phyloP scores from a whole-genome alignment of 2,113 vertebrate genomes.

The Strix aluco region DNA sequence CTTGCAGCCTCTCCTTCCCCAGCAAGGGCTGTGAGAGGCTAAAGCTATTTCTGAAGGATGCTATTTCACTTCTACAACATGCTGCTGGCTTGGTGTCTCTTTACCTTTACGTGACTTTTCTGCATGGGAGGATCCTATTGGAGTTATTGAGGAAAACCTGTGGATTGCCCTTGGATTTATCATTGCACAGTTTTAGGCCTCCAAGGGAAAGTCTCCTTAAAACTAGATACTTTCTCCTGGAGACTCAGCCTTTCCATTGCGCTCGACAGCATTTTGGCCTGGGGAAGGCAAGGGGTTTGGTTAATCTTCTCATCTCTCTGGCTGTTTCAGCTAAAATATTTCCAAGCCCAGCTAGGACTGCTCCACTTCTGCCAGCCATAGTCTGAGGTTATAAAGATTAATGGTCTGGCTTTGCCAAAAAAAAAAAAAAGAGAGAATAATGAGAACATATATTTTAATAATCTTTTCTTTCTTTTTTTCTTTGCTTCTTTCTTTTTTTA shows the following conservation, averaged over 20 bases:
- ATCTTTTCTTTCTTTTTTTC: background rate
- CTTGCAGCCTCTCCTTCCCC: background rate
- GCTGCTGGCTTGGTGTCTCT: background rate
- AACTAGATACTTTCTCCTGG: background rate
- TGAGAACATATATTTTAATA: background rate
- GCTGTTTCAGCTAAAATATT: conserved; percentile 12
- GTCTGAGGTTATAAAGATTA: background rate
- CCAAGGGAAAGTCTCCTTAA: background rate
- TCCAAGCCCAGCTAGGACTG: background rate
- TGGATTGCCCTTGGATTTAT: background rate
- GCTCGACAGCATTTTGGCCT: background rate
- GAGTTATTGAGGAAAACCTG: background rate
- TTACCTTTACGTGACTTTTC: background rate
- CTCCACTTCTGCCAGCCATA: background rate
- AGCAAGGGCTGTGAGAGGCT: background rate
- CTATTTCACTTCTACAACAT: background rate
- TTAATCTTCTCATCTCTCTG: background rate
- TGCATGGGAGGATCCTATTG: background rate
- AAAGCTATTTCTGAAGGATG: background rate
- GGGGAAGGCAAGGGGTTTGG: background rate
- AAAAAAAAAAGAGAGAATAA: background rate
- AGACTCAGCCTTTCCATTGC: background rate
- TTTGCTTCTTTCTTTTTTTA: background rate
- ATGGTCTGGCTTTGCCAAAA: background rate
- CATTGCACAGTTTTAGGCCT: background rate